Percentiles rank a stretch among this genome's conserved stretches.
These are phyloP conservation scores for Himalopsyche japonica DNA, from an alignment of 2,888 invertebrate species.

Conservation along the genomic window DNA sequence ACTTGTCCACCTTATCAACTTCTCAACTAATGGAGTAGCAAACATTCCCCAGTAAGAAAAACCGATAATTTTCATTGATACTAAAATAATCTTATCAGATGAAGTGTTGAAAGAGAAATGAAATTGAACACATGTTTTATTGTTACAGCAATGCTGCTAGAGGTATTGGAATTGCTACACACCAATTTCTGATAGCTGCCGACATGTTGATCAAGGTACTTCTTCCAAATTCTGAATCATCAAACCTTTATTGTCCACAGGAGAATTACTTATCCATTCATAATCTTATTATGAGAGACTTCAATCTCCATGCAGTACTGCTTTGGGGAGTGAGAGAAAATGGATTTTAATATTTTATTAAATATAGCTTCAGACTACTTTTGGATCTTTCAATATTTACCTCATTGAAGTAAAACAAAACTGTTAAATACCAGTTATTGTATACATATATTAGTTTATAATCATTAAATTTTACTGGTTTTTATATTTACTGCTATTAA, in stretches of 20 bases:
- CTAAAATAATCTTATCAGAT: too few relatives aligned
- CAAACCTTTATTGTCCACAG: not conserved
- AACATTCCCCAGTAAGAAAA: slow-evolving; percentile 62
- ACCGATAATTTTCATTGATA: too few relatives aligned
- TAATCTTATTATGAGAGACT: not conserved
- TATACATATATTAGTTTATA: too few relatives aligned
- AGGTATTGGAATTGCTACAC: slow-evolving; percentile 58
- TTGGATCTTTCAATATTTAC: too few relatives aligned
- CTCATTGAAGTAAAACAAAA: too few relatives aligned
- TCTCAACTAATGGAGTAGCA: slow-evolving; percentile 61
- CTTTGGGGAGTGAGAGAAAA: slow-evolving; percentile 9
- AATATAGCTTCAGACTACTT: too few relatives aligned
- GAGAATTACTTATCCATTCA: not conserved
- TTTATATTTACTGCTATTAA: too few relatives aligned
- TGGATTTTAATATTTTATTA: not conserved
- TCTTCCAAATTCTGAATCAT: not conserved
- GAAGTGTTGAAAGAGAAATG: too few relatives aligned
- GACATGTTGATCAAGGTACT: slow-evolving; percentile 69
- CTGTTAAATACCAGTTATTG: too few relatives aligned
- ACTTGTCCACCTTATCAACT: slow-evolving; percentile 78
- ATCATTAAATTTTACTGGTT: too few relatives aligned
- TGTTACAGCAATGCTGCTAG: slow-evolving; percentile 56
- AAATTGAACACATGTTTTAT: not conserved
- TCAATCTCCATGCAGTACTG: slow-evolving; percentile 7
- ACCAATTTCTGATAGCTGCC: slow-evolving; percentile 62